Conservation (phyloP, 2,888 invertebrate genomes). For the Drosophila merina region DNA sequence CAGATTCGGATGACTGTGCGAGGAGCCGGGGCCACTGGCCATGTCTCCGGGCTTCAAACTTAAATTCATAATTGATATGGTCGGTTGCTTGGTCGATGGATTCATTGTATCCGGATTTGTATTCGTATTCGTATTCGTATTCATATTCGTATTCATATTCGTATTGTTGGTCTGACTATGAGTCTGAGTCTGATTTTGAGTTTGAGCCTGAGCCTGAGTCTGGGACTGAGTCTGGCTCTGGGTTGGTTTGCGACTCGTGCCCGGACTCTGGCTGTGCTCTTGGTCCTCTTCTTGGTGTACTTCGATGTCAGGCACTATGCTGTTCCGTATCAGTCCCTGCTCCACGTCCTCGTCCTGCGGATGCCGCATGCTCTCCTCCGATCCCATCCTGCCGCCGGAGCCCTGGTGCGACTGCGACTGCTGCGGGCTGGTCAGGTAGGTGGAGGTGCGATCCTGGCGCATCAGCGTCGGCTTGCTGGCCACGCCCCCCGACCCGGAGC, state of each 20-base stretch:
- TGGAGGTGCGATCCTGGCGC: constrained; percentile 93
- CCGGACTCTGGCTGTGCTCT: constrained; percentile 52
- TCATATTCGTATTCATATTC: constrained; percentile 3
- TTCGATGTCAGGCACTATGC: constrained; percentile 85
- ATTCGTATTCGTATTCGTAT: constrained; percentile 34
- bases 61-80: constrained; percentile 85
- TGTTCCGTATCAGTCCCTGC: constrained; percentile 75
- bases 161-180: constrained; percentile 47
- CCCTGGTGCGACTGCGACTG: constrained; percentile 88
- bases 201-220: background rate
- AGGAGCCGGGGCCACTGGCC: constrained; percentile 7
- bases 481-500: constrained; percentile 17
- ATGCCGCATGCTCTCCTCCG: constrained; percentile 90
- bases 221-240: constrained; percentile 8
- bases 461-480: constrained; percentile 91
- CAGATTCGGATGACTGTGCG: constrained; percentile 66
- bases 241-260: constrained; percentile 53
- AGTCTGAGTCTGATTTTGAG: background rate
- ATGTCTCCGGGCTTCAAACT: constrained; percentile 69
- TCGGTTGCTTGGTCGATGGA: constrained; percentile 85
- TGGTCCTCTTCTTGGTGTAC: constrained; percentile 83
- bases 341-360: constrained; percentile 84
- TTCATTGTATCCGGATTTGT: constrained; percentile 8
- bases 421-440: constrained; percentile 88
- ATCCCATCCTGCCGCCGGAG: constrained; percentile 86